Evolutionary conservation across 2,113 vertebrate genomes (phyloP), one percentile per base, ranked within the genome.

Genomic region (Pantherophis guttatus): DNA sequence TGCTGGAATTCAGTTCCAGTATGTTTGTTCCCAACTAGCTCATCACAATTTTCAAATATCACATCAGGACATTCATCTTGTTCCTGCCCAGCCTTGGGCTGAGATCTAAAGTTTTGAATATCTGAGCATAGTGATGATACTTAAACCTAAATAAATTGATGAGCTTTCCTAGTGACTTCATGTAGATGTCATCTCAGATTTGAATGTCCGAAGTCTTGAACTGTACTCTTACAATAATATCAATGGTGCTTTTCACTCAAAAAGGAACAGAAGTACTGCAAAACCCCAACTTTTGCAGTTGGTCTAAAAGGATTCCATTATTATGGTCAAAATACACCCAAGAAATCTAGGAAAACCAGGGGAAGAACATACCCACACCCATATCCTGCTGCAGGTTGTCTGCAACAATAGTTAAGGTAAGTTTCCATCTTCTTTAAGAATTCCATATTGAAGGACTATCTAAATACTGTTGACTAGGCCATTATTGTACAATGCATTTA

Each of bases 401-500:
- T n/a, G 23, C 26, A 70, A 70, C 12, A 70, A n/a, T 70, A 70
- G 29, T 70, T 81, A 44, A 81, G 75, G 17, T 81, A 24, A 8
- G 33, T 44, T 44, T 81, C 17, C 75, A 81, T 10, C 75, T 44
- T 81, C 8, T 94, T 81, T 85, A 94, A 65, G 88, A 87, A 21
- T n/a, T 91, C 24, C n/a, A 0, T 0, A 0, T 48, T 54, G 48
- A 87, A 94, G 48, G 89, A 23, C 24, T 2, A 12, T 21, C 0
- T 0, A 0, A 59, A 53, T 48, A 29, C 5, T 0, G 59, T 53
- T 39, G 5, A 23, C 90, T 12, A 29, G 26, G 15, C 13, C 52
- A 53, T 86, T 44, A 10, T 59, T 1, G 48, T 11, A 33, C 39
- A 29, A 52, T 3, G 0, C 10, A 24, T 52, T 87, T 91, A 13